phyloP scores from a whole-genome alignment of 2,797 vertebrate species.

The Antrozous pallidus region DNA sequence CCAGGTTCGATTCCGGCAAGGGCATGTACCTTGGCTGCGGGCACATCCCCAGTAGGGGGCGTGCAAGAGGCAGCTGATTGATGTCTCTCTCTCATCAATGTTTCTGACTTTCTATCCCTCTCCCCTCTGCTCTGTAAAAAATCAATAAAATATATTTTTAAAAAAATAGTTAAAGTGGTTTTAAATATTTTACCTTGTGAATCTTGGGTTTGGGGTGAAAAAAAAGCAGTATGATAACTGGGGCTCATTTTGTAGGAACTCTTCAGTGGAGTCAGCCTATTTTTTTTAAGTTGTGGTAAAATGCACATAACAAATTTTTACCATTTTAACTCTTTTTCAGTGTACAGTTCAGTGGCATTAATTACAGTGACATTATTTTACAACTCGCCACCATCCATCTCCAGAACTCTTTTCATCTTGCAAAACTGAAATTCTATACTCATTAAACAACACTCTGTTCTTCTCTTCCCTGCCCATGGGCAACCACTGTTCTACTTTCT shows the following conservation, averaged over 20 bases:
- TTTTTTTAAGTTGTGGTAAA: background rate
- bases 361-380: background rate
- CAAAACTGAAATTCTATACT: background rate
- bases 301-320: background rate
- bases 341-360: background rate
- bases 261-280: background rate
- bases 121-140: too few species aligned
- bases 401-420: background rate
- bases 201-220: background rate
- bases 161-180: background rate
- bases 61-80: too few species aligned
- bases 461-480: background rate
- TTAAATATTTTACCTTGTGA: conserved; percentile 15
- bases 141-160: too few species aligned
- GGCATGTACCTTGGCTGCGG: too few species aligned
- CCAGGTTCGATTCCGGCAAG: too few species aligned
- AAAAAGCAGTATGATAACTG: background rate
- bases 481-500: background rate
- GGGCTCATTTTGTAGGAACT: background rate
- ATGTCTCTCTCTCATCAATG: too few species aligned
- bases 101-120: too few species aligned
- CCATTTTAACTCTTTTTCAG: background rate
- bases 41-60: too few species aligned
- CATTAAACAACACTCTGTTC: background rate
- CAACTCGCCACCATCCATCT: background rate